Conservation (phyloP, 2,888 invertebrate species). For the Tolmerus cingulatus region DNA sequence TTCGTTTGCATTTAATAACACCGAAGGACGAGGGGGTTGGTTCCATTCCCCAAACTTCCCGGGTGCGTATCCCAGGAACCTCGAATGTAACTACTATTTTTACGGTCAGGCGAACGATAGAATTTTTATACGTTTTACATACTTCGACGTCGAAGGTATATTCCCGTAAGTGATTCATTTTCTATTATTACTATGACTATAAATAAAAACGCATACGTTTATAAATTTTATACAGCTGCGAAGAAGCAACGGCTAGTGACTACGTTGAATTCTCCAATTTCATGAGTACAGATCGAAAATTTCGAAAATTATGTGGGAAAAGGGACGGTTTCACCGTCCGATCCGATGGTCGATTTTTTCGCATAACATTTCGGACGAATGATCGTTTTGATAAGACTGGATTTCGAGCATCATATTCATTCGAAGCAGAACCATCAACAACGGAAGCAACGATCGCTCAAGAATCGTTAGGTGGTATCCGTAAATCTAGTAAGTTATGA, state of each 20-base stretch:
- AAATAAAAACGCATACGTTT: background rate
- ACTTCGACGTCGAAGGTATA: conserved; percentile 94
- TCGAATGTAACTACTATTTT: conserved; percentile 92
- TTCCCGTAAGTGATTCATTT: conserved; percentile 75
- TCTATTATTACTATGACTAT: background rate
- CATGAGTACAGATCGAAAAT: conserved; percentile 88
- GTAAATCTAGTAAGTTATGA: conserved; percentile 15
- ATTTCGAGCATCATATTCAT: conserved; percentile 91
- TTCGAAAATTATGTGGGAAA: conserved; percentile 84
- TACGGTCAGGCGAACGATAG: conserved; percentile 80
- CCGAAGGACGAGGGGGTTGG: conserved; percentile 78
- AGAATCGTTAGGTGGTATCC: background rate
- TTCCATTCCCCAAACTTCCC: conserved; percentile 92
- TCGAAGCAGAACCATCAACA: conserved; percentile 70
- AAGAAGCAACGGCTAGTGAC: conserved; percentile 90
- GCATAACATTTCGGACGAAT: conserved; percentile 93
- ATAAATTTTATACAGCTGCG: conserved; percentile 74
- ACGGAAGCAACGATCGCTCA: conserved; percentile 55
- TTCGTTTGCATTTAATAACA: conserved; percentile 89
- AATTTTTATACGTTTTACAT: conserved; percentile 84
- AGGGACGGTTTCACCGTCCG: conserved; percentile 75
- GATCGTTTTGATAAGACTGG: conserved; percentile 93
- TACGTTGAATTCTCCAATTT: conserved; percentile 97
- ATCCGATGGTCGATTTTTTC: conserved; percentile 92
- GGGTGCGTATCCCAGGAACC: conserved; percentile 87